Base-by-base conservation (phyloP, 2,888 invertebrate species). In the Dolichomitus sp. region DNA sequence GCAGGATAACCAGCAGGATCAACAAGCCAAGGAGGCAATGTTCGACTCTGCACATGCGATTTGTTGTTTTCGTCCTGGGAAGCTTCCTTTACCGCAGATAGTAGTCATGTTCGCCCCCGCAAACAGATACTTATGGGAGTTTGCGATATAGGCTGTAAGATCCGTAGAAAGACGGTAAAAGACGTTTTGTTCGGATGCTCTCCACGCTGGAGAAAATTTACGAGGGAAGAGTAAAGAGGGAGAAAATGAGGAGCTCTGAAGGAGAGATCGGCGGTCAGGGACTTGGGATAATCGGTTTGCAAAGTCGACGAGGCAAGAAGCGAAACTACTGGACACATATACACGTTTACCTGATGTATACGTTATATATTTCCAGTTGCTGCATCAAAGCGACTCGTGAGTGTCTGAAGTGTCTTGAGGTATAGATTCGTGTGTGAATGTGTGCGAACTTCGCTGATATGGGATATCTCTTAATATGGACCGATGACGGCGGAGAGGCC, bases 401-500 rank as follows among this genome's bases (percentile, higher is more conserved):
- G 6, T 48, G n/a, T 48, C n/a, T n/a, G 6, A 4, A 37, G 37
- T 14, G 37, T 57, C 57, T 27, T 30, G 45, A 45, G 57, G 45
- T 66, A 30, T 33, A 45, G 45, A 54, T 48, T 48, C 48, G 11
- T 19, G 11, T 12, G 50, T 42, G n/a, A 37, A 65, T 48, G 68
- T 61, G 73, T 61, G 48, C 45, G 66, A 30, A 30, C 65, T 14
- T 33, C 27, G 61, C 66, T 48, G 69, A 87, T 87, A 83, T 84
- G 81, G 87, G 84, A 86, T 61, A 61, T 88, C 86, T 87, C 90
- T 90, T 88, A 88, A 90, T 89, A 90, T 89, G 89, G 90, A 86
- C 87, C 86, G 61, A 61, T 61, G 61, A 61, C 61, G 61, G 19
- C 19, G 84, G 80, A 84, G 87, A 85, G 88, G 86, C 87, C 86